phyloP scores from a whole-genome alignment of 2,797 vertebrate genomes.

The Chloroceryle amazona region DNA sequence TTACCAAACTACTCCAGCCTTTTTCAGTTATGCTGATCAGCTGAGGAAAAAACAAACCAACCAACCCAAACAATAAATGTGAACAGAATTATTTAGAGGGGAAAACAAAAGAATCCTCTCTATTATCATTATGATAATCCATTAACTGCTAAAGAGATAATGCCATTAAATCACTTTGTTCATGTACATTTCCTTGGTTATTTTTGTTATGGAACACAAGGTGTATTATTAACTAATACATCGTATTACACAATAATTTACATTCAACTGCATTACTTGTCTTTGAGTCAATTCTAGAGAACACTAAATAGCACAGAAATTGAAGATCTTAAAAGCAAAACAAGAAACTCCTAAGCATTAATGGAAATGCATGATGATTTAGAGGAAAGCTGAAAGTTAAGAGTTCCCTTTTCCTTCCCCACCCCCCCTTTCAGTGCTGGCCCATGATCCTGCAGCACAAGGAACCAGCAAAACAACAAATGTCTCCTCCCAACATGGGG shows the following conservation, averaged over 20 bases:
- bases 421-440: background rate
- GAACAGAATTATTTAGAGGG: background rate
- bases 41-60: fast-evolving
- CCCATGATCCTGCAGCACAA: background rate
- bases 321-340: background rate
- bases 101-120: background rate
- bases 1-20: background rate
- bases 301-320: background rate
- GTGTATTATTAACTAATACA: background rate
- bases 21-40: background rate
- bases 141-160: background rate
- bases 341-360: background rate
- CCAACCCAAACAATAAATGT: background rate
- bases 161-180: background rate
- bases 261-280: background rate
- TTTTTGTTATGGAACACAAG: background rate
- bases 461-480: background rate
- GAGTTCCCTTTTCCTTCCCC: background rate
- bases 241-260: background rate
- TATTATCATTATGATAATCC: background rate
- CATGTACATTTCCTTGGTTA: background rate
- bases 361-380: background rate
- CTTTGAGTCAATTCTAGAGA: background rate
- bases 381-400: background rate
- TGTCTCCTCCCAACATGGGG: background rate